Percentiles rank a stretch among this genome's conserved stretches.
Conservation (phyloP, 2,113 vertebrate genomes). For the Corythoichthys haematopterus region DNA sequence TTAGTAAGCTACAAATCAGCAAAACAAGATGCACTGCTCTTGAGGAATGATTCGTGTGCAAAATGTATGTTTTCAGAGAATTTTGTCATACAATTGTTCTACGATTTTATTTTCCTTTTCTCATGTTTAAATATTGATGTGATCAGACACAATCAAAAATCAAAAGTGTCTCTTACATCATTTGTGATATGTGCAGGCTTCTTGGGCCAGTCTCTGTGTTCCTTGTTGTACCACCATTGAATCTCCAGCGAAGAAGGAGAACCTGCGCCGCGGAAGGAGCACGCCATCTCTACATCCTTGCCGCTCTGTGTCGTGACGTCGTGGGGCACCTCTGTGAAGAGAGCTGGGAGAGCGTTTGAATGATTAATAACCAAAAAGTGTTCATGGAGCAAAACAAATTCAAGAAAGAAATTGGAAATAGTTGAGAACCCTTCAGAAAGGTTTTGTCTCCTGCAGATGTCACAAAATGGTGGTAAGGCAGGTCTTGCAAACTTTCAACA, state of each 20-base stretch:
- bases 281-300: slow-evolving; percentile 94
- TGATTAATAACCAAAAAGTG: background rate
- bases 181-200: slow-evolving; percentile 76
- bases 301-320: slow-evolving; percentile 83
- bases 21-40: slow-evolving; percentile 12
- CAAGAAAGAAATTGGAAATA: too few relatives aligned
- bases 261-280: slow-evolving; percentile 89
- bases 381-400: background rate
- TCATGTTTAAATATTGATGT: too few relatives aligned
- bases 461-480: too few relatives aligned
- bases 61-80: slow-evolving; percentile 10
- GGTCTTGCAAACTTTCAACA: too few relatives aligned
- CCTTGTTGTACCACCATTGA: slow-evolving; percentile 95
- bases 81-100: background rate
- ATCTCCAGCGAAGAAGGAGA: slow-evolving; percentile 92
- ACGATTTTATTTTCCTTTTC: too few relatives aligned
- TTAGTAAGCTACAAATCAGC: slow-evolving; percentile 5
- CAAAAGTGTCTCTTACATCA: slow-evolving; percentile 71
- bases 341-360: slow-evolving; percentile 67
- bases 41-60: background rate
- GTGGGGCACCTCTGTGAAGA: slow-evolving; percentile 90
- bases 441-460: too few relatives aligned
- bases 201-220: slow-evolving; percentile 77
- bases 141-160: background rate
- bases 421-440: too few relatives aligned